These are phyloP conservation scores for Ditula angustiorana DNA, from an alignment of 2,888 invertebrate species.

Conservation along the genomic window DNA sequence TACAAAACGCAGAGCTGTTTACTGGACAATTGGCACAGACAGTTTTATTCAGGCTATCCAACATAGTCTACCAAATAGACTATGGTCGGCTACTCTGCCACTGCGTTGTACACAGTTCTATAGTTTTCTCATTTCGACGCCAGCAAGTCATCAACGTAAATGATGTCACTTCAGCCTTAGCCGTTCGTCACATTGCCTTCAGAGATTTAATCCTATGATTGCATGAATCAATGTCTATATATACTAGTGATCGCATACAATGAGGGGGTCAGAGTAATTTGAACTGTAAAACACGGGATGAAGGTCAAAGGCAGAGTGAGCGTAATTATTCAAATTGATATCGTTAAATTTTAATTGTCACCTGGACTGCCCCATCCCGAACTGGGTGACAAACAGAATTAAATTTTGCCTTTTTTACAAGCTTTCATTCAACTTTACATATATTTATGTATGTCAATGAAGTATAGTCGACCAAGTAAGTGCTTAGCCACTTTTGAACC, in stretches of 20 bases:
- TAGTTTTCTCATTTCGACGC: no score
- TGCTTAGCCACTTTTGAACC: no score
- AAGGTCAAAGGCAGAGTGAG: conserved; percentile 5
- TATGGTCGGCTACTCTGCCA: no score
- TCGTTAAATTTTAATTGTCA: conserved; percentile 30
- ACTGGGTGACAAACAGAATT: neutral
- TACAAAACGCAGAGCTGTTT: no score
- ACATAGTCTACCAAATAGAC: no score
- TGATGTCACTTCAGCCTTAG: neutral
- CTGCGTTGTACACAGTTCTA: no score
- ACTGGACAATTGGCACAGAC: no score
- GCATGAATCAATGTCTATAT: conserved; percentile 25
- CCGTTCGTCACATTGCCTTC: conserved; percentile 22
- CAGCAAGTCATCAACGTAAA: neutral
- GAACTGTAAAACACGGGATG: conserved; percentile 17
- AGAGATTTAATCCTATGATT: conserved; percentile 14
- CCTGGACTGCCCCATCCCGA: neutral
- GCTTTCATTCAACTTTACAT: no score
- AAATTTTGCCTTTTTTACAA: no score
- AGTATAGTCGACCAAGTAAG: no score
- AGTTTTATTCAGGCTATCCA: no score
- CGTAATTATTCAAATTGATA: conserved; percentile 28
- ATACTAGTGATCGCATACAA: conserved; percentile 19
- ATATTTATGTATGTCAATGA: no score
- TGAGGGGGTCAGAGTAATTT: conserved; percentile 11